A percentile compares a stretch with the other conserved stretches of the same genome.
These are phyloP conservation scores for Caerostris extrusa DNA, from an alignment of 1,140 invertebrate genomes.

Conservation along the genomic window DNA sequence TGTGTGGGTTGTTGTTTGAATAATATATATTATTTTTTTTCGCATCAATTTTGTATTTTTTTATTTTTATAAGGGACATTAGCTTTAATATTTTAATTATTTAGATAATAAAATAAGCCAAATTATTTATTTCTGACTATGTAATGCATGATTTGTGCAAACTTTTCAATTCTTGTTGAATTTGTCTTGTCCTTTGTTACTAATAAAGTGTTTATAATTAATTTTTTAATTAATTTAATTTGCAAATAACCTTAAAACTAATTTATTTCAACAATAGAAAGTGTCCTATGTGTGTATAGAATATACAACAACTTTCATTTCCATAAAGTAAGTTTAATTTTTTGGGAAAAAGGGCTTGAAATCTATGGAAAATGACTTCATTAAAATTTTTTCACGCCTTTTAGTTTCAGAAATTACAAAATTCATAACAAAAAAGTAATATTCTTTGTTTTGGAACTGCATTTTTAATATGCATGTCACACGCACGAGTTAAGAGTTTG, in stretches of 20 bases:
- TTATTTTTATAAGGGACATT: no score
- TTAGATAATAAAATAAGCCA: no score
- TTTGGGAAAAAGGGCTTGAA: constrained; percentile 29
- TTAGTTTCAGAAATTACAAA: constrained; percentile 54
- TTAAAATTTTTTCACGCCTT: constrained; percentile 52
- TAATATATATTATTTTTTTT: no score
- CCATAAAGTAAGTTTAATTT: constrained; percentile 49
- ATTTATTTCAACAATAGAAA: neutral
- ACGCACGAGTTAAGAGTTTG: neutral
- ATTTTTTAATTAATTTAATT: neutral
- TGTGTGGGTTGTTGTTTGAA: no score
- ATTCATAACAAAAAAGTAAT: constrained; percentile 55
- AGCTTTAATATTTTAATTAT: no score
- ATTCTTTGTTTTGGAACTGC: constrained; percentile 52
- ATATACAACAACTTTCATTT: constrained; percentile 17
- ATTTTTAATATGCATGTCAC: constrained; percentile 69
- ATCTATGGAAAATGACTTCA: constrained; percentile 58
- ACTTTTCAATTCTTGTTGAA: no score
- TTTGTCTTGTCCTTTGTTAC: no score
- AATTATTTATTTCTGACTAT: no score
- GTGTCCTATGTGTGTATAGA: neutral
- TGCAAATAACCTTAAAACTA: neutral
- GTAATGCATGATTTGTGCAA: no score
- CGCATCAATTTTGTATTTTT: no score
- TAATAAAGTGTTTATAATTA: no score